Conservation (phyloP, 2,113 vertebrate genomes). For the Madoqua kirkii region DNA sequence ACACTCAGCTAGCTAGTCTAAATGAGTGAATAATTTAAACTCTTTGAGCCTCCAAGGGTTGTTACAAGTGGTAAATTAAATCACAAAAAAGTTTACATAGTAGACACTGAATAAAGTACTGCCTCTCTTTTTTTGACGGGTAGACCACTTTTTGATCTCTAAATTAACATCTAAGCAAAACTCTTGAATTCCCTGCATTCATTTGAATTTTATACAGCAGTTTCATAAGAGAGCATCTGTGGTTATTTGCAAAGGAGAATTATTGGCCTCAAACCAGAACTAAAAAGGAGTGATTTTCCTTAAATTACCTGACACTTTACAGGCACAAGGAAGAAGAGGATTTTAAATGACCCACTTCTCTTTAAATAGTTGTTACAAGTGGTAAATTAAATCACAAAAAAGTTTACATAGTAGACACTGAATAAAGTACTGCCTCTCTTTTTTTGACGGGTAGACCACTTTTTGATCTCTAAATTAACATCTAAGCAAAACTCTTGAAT, state of each 20-base stretch:
- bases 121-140: neutral
- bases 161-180: slow-evolving; percentile 9
- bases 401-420: no score
- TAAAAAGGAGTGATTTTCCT: slow-evolving; percentile 31
- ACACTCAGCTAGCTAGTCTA: neutral
- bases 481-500: no score
- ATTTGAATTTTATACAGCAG: neutral
- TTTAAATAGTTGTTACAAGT: no score
- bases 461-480: no score
- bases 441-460: no score
- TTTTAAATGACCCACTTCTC: slow-evolving; percentile 22
- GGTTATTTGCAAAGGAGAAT: slow-evolving; percentile 34
- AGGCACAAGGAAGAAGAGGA: neutral
- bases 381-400: no score
- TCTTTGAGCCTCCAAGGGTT: neutral
- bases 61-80: neutral
- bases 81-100: neutral
- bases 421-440: no score
- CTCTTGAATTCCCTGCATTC: neutral
- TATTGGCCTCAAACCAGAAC: slow-evolving; percentile 43
- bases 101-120: neutral
- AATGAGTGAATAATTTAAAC: slow-evolving; percentile 13
- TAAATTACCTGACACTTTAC: slow-evolving; percentile 30
- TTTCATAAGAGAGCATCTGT: slow-evolving; percentile 46
- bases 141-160: slow-evolving; percentile 22